Percentiles rank a stretch among this genome's conserved stretches.
phyloP scores from a whole-genome alignment of 2,797 vertebrate species.

The Thalassophryne amazonica region DNA sequence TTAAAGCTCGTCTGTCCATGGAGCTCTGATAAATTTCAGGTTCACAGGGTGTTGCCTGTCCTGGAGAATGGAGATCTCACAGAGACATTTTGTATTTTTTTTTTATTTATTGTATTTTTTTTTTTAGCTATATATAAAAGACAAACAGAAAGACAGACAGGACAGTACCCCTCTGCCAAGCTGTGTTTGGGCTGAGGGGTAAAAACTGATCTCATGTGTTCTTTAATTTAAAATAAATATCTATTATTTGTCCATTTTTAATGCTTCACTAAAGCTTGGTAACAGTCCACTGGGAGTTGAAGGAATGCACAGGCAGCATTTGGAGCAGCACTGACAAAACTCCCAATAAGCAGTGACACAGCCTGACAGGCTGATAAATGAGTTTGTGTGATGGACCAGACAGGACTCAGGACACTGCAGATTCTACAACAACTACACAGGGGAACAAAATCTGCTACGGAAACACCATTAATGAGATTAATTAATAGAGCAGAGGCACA shows the following conservation, averaged over 20 bases:
- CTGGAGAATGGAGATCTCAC: too few species aligned
- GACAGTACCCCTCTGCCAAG: not conserved
- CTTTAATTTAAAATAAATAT: not conserved
- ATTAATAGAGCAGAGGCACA: slow-evolving; percentile 33
- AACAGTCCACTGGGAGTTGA: not conserved
- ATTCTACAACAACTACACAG: slow-evolving; percentile 32
- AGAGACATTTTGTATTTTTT: too few species aligned
- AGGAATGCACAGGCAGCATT: slow-evolving; percentile 1
- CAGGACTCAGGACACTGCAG: slow-evolving; percentile 37
- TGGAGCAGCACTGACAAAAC: slow-evolving; percentile 23
- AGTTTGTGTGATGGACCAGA: slow-evolving; percentile 44
- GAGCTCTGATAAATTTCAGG: too few species aligned
- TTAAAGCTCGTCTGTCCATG: too few species aligned
- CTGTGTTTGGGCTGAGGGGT: too few species aligned
- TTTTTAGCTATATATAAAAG: not conserved
- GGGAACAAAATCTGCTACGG: slow-evolving; percentile 47
- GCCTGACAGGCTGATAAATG: slow-evolving; percentile 56
- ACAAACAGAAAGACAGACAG: not conserved
- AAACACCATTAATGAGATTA: slow-evolving; percentile 44
- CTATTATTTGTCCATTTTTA: slow-evolving; percentile 2
- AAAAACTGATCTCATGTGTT: not conserved
- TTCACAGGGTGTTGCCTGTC: too few species aligned
- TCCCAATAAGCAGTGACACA: slow-evolving; percentile 28
- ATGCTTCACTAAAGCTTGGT: not conserved
- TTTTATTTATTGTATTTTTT: too few species aligned